Evolutionary conservation across 2,888 invertebrate genomes (phyloP).

Genomic region (Hermaeophaga mercurialis): DNA sequence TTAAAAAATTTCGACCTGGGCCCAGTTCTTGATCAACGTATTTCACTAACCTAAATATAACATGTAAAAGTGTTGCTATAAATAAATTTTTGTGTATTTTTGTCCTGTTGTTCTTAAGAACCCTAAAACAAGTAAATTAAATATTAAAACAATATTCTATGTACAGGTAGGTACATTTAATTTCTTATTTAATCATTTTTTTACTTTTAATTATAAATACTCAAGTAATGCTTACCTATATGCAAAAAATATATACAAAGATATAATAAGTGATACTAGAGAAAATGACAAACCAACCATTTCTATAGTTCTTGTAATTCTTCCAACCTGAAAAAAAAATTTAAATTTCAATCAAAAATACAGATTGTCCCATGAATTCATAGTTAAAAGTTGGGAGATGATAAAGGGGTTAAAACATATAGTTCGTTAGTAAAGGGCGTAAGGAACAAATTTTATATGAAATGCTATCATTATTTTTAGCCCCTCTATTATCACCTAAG

Average conservation of each 20-base stretch:
- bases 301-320: slow-evolving; percentile 76
- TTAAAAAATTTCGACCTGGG: slow-evolving; percentile 59
- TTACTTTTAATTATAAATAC: background rate
- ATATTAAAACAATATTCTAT: too few species aligned
- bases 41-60: slow-evolving; percentile 71
- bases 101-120: slow-evolving; percentile 80
- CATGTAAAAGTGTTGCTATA: slow-evolving; percentile 79
- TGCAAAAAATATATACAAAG: slow-evolving; percentile 79
- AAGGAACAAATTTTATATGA: too few species aligned
- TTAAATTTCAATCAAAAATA: slow-evolving; percentile 1
- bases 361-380: too few species aligned
- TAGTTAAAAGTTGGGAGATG: too few species aligned
- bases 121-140: slow-evolving; percentile 58
- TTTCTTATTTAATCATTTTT: too few species aligned
- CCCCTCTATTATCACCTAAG: too few species aligned
- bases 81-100: slow-evolving; percentile 86
- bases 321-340: slow-evolving; percentile 65
- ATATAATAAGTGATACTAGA: slow-evolving; percentile 72
- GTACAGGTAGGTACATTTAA: too few species aligned
- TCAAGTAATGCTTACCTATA: slow-evolving; percentile 71
- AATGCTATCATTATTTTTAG: too few species aligned
- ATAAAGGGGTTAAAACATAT: too few species aligned
- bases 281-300: slow-evolving; percentile 82
- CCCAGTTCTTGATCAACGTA: slow-evolving; percentile 72
- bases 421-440: too few species aligned